A percentile compares a stretch with the other conserved stretches of the same genome.
These are phyloP conservation scores for Parasteatoda lunata DNA, from an alignment of 2,888 invertebrate species.

Conservation along the genomic window DNA sequence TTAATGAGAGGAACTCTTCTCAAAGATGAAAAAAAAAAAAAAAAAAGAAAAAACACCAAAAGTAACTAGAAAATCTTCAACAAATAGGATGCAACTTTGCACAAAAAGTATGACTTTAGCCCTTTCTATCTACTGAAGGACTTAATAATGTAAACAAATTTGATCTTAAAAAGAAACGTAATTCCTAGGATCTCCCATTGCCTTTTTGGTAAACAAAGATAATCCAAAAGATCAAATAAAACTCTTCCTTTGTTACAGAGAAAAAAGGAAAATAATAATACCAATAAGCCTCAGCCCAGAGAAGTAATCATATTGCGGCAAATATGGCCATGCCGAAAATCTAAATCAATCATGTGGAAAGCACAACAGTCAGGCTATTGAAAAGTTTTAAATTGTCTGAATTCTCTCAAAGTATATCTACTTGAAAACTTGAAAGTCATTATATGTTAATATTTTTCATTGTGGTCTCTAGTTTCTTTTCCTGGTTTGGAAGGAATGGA, in stretches of 20 bases:
- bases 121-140: constrained; percentile 2
- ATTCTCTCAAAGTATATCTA: too few species aligned
- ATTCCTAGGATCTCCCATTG: constrained; percentile 26
- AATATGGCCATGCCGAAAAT: too few species aligned
- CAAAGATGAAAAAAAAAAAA: constrained; percentile 7
- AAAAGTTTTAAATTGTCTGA: too few species aligned
- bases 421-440: too few species aligned
- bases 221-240: constrained; percentile 28
- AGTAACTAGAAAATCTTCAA: constrained; percentile 8
- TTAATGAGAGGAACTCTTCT: constrained; percentile 46
- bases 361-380: too few species aligned
- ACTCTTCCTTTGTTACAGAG: neutral
- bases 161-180: constrained; percentile 29
- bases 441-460: too few species aligned
- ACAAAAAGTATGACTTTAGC: neutral
- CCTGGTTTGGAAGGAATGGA: too few species aligned
- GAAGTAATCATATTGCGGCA: too few species aligned
- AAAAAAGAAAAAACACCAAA: neutral
- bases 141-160: constrained; percentile 51
- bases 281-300: neutral
- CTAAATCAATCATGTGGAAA: too few species aligned
- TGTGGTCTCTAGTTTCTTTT: too few species aligned
- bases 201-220: constrained; percentile 30
- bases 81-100: neutral
- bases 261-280: neutral